phyloP scores from a whole-genome alignment of 2,113 vertebrate species.

The Zosterops japonicus region DNA sequence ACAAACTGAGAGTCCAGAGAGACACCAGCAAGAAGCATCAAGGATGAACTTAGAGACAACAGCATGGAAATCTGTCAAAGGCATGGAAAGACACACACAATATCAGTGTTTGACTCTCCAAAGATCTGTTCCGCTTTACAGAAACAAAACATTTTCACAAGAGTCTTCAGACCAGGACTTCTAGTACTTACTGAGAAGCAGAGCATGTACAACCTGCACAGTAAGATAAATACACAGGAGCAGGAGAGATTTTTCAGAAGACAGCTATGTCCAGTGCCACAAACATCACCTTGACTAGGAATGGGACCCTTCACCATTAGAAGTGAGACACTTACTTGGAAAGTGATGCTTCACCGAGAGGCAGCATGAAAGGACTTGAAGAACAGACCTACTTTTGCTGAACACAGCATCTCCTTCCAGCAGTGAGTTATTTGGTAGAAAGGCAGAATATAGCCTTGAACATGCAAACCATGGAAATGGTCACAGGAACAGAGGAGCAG shows the following conservation, averaged over 20 bases:
- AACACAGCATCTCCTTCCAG: background rate
- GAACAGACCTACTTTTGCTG: background rate
- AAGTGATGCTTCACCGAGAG: background rate
- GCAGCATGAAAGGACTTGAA: background rate
- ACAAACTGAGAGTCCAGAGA: background rate
- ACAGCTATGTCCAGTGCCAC: background rate
- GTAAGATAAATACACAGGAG: background rate
- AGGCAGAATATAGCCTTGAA: background rate
- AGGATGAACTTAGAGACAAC: background rate
- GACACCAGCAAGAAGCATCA: accelerated
- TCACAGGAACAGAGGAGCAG: background rate
- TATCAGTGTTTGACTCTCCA: background rate
- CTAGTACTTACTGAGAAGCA: background rate
- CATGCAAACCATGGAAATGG: background rate
- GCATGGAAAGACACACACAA: background rate
- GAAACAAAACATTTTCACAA: background rate
- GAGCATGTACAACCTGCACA: background rate
- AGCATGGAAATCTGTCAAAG: background rate
- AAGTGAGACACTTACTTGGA: background rate
- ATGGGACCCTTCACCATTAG: background rate
- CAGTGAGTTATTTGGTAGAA: background rate
- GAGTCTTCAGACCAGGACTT: background rate
- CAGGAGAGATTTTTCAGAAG: background rate
- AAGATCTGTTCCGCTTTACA: background rate
- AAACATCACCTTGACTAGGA: background rate